Conservation (phyloP, 2,113 vertebrate genomes). For the Engraulis encrasicolus region DNA sequence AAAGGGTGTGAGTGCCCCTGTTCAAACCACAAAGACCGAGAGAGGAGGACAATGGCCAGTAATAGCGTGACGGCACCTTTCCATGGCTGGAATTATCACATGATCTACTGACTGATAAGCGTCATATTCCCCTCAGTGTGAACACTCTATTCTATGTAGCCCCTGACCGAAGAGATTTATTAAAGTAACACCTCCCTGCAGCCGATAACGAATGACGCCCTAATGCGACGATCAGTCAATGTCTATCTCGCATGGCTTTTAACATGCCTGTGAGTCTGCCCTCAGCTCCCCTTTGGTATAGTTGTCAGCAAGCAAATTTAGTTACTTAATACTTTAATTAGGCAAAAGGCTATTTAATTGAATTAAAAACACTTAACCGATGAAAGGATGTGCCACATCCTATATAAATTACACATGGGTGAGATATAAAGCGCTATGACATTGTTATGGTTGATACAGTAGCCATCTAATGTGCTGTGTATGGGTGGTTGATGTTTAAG, state of each 20-base stretch:
- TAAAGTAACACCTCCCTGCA: not conserved
- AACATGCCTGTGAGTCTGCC: not conserved
- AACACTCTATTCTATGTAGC: not conserved
- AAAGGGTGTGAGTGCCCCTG: not conserved
- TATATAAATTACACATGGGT: not conserved
- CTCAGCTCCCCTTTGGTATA: not conserved
- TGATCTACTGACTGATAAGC: not conserved
- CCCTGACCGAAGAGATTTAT: conserved; percentile 5
- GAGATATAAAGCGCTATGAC: not conserved
- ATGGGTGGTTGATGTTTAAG: no score
- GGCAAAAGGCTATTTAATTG: not conserved
- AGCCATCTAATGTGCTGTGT: not conserved
- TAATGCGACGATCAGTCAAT: not conserved
- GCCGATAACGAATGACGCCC: not conserved
- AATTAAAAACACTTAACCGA: not conserved
- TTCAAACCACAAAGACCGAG: not conserved
- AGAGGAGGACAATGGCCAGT: not conserved
- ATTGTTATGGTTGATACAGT: not conserved
- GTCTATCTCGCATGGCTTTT: not conserved
- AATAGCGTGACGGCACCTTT: no score
- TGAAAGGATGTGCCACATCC: not conserved
- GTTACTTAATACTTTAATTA: conserved; percentile 8
- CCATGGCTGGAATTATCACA: not conserved
- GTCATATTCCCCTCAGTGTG: not conserved
- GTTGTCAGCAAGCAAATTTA: not conserved